Conservation (phyloP, 2,888 invertebrate genomes). For the Cheilosia pagana region DNA sequence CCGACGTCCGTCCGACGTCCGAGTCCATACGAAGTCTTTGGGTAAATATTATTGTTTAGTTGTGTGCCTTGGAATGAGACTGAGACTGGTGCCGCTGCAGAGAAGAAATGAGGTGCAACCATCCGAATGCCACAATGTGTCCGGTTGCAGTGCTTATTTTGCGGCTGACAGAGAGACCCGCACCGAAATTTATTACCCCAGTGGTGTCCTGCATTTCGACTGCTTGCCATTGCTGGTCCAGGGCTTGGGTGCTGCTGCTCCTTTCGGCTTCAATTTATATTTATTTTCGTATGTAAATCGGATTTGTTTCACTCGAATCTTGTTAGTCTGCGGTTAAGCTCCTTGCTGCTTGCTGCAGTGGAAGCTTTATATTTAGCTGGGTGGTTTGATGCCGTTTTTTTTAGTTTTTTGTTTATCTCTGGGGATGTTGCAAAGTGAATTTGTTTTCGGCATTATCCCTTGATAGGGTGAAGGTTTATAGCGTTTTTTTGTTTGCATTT, state of each 20-base stretch:
- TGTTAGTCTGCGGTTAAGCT: constrained; percentile 70
- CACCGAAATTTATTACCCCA: constrained; percentile 60
- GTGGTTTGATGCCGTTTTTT: constrained; percentile 48
- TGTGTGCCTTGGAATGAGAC: constrained; percentile 4
- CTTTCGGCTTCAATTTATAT: constrained; percentile 81
- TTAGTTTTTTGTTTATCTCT: constrained; percentile 48
- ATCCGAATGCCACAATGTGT: constrained; percentile 70
- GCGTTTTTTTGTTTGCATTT: background rate
- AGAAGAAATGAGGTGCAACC: constrained; percentile 72
- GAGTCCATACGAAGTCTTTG: constrained; percentile 44
- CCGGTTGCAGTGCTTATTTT: constrained; percentile 73
- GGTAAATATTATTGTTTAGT: constrained; percentile 64
- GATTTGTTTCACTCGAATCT: constrained; percentile 80
- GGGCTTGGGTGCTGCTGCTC: constrained; percentile 41
- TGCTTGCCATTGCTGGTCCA: background rate
- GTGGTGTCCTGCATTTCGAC: constrained; percentile 21
- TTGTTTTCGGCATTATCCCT: constrained; percentile 47
- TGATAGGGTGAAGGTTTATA: constrained; percentile 46
- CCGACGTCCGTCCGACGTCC: too few species aligned
- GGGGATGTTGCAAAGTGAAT: constrained; percentile 52
- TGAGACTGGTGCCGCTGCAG: background rate
- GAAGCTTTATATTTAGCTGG: constrained; percentile 44
- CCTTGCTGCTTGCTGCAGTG: constrained; percentile 51
- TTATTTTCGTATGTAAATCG: constrained; percentile 82
- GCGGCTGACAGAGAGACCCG: constrained; percentile 66